Base-by-base conservation (phyloP, 2,113 vertebrate genomes). In the Cynoglossus semilaevis region DNA sequence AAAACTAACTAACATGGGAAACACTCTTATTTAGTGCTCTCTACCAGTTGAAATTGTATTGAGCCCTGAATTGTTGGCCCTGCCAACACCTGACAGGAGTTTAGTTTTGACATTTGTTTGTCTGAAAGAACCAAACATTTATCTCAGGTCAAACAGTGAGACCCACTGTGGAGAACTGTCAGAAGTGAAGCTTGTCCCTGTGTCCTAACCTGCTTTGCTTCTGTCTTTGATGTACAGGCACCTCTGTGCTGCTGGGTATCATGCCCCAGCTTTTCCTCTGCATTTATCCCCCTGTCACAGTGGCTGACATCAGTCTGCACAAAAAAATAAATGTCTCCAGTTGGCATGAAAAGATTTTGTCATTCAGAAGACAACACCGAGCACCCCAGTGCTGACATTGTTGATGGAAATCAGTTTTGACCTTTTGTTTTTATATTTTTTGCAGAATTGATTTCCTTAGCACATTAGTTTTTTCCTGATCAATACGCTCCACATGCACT, bases 291-390 rank as follows among this genome's bases (percentile, higher is more conserved):
- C 65, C 18, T 37, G 65, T 82, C 79, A 76, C 77, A 73, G 71
- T 70, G 52, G 63, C 85, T 81, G 82, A 83, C 78, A 79, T 83
- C 64, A 77, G 77, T 71, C 67, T 67, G 64, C 71, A 76, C 63
- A 67, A 85, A 74, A 68, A 53, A 69, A 76, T 46, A 49, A 29
- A 29, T 29, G 64, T 76, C 61, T 81, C 70, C 41, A 76, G 52
- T 63, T 54, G 67, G 67, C 63, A 60, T 70, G 77, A 74, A 69
- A 66, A 47, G 37, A 68, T 64, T 80, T 65, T 79, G 70, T 81
- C 79, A 67, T 60, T 76, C 64, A 70, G 60, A 47, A 51, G 22
- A 67, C 44, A 72, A 61, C 41, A 52, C 58, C 60, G 49, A 47
- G 53, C 52, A 36, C 67, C 49, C 51, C 34, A 16, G 35, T 43